Percentiles rank a stretch among this genome's conserved stretches.
phyloP scores from a whole-genome alignment of 2,113 vertebrate species.

The Amblyornis subalaris region DNA sequence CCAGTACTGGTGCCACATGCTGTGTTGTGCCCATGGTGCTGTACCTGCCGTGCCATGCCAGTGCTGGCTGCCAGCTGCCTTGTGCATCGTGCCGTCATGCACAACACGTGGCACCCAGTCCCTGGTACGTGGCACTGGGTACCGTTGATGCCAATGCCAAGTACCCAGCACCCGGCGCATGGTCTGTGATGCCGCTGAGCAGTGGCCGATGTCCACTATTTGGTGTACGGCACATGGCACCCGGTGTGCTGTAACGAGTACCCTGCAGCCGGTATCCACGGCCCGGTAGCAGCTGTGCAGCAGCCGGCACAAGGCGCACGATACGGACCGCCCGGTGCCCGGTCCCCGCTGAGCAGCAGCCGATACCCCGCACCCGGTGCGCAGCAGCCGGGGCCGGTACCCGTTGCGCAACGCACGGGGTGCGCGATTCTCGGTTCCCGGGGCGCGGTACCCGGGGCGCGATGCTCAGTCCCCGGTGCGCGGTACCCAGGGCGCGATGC shows the following conservation, averaged over 20 bases:
- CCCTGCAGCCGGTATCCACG: background rate
- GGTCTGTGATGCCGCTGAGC: background rate
- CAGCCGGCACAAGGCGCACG: background rate
- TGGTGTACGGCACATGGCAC: fast-evolving
- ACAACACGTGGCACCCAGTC: background rate
- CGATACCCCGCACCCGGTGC: background rate
- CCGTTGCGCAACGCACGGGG: background rate
- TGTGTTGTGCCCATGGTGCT: fast-evolving
- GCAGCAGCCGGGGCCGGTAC: background rate
- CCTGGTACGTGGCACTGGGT: fast-evolving
- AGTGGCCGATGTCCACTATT: background rate
- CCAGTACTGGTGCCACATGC: fast-evolving
- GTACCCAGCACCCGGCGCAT: fast-evolving
- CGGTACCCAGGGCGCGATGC: background rate
- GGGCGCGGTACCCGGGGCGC: background rate
- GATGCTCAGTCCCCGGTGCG: background rate
- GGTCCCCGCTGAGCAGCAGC: background rate
- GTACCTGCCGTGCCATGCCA: fast-evolving
- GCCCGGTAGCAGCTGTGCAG: background rate
- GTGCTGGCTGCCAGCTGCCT: background rate
- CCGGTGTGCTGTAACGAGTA: background rate
- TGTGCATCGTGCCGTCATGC: fast-evolving
- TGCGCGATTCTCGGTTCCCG: background rate
- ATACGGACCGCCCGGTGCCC: background rate
- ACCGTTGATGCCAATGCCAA: background rate